These are phyloP conservation scores for mouse (Mus musculus) DNA, from an alignment of 2,113 vertebrate species.

Conservation along the genomic window DNA sequence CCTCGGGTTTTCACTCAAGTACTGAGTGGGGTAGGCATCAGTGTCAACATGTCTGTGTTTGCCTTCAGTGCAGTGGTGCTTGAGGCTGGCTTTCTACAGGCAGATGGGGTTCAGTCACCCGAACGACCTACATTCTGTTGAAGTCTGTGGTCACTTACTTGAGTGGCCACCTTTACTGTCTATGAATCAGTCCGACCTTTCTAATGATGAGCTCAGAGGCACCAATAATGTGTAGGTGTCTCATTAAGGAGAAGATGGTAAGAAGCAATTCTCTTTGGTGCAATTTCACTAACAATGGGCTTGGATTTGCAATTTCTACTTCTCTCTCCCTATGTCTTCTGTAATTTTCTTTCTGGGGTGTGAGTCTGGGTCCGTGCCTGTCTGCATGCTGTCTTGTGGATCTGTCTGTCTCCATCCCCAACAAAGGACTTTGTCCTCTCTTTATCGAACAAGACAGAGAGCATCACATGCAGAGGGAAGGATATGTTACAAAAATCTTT, in stretches of 20 bases:
- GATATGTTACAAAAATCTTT: neutral
- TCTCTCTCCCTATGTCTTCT: neutral
- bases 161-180: neutral
- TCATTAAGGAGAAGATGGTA: neutral
- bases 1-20: fast-evolving
- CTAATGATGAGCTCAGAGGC: neutral
- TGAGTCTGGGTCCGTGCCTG: neutral
- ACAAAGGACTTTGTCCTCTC: neutral
- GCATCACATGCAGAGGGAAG: neutral
- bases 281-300: neutral
- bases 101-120: neutral
- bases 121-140: neutral
- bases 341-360: neutral
- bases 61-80: neutral
- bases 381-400: neutral
- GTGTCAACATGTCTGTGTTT: neutral
- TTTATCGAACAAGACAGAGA: neutral
- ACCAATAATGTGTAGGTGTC: neutral
- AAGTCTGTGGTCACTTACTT: neutral
- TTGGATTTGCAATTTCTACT: neutral
- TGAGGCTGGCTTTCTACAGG: neutral
- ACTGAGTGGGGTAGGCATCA: fast-evolving
- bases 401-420: neutral
- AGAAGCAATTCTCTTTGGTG: neutral
- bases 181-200: neutral